Percentiles rank a stretch among this genome's conserved stretches.
phyloP scores from a whole-genome alignment of 2,797 vertebrate species.

The Onychomys leucogaster region DNA sequence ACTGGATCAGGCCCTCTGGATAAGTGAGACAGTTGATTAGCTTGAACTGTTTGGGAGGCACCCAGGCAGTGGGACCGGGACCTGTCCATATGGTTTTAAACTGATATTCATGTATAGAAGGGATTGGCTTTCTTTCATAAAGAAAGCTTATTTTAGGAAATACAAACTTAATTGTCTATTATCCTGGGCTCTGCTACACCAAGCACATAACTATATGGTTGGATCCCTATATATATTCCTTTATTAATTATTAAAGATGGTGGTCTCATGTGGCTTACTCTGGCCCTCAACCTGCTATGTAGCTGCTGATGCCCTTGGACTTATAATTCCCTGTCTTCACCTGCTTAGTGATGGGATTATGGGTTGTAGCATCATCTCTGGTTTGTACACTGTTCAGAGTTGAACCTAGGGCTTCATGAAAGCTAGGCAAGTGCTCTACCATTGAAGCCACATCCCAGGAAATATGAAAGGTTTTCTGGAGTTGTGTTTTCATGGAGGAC shows the following conservation, averaged over 20 bases:
- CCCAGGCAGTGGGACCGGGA: too few species aligned
- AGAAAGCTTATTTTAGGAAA: background rate
- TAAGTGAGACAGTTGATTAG: too few species aligned
- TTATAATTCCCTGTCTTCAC: too few species aligned
- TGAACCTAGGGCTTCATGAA: background rate
- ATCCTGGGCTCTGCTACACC: fast-evolving
- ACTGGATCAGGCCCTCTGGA: too few species aligned
- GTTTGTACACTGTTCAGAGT: background rate
- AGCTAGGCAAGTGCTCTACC: background rate
- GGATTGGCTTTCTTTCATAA: background rate
- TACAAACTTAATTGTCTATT: background rate
- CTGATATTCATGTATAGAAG: too few species aligned
- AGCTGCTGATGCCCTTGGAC: background rate
- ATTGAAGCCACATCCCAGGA: background rate
- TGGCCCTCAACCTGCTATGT: background rate
- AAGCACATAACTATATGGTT: background rate
- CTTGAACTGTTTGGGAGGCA: too few species aligned
- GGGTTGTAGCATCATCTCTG: background rate
- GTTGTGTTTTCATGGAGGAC: background rate
- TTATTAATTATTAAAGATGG: background rate
- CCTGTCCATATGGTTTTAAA: background rate
- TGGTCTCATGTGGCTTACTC: background rate
- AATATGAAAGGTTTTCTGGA: background rate
- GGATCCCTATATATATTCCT: background rate
- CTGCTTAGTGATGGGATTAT: background rate